Base-by-base conservation (phyloP, 2,888 invertebrate genomes). In the Acanthosepion esculentum region DNA sequence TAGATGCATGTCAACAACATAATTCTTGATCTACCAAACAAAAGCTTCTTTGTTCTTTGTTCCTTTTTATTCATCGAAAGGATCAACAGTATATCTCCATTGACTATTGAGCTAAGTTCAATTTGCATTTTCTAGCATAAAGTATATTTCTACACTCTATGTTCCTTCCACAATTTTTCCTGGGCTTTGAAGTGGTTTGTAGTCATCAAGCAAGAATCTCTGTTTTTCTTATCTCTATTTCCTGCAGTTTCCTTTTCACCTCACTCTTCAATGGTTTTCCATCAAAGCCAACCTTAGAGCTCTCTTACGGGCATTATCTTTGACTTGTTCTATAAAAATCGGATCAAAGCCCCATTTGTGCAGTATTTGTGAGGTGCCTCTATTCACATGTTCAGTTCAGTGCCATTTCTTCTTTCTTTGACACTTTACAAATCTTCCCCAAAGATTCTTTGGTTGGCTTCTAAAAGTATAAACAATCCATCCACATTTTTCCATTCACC, bases 11-110 rank as follows among this genome's bases (percentile, higher is more conserved):
- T 78, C 78, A 78, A 78, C n/a, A 33, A 33, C n/a, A 78, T 78
- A 78, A 78, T 78, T 78, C 78, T 78, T 78, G 78, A 78, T 78
- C 78, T 78, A 78, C 78, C 78, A 78, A 78, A 78, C 78, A 78
- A 78, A 78, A 78, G 78, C 15, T 78, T 78, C 78, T 78, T 78
- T 78, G 78, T 78, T 78, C 78, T 33, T 78, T 78, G n/a, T n/a
- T 78, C n/a, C 78, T n/a, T 78, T 33, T 78, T n/a, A 12, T n/a
- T 78, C 78, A 15, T 78, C 15, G 15, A 78, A n/a, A n/a, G n/a
- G 78, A 78, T 78, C 78, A 78, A 78, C 78, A 33, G 33, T 78
- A 78, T 78, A 78, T 78, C n/a, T 78, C 78, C 78, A 78, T 78
- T 78, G 78, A 78, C n/a, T 78, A 78, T 78, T 78, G 78, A 78